These are phyloP conservation scores for Gavialis gangeticus DNA, from an alignment of 2,113 vertebrate genomes.

Conservation along the genomic window DNA sequence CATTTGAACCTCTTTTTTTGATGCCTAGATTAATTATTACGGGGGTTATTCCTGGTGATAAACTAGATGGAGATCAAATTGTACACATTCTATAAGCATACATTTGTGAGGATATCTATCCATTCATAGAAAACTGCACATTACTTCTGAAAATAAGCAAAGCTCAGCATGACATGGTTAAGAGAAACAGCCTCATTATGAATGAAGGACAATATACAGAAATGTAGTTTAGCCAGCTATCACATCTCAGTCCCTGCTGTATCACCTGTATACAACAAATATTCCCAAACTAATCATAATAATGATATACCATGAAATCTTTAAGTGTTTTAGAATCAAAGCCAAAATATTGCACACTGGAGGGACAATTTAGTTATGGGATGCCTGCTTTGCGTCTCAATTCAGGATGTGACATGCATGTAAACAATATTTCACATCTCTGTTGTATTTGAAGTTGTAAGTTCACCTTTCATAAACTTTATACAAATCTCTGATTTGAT, in stretches of 20 bases:
- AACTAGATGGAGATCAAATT: neutral
- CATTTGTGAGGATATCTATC: neutral
- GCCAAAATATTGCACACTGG: neutral
- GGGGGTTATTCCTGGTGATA: neutral
- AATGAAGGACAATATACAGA: neutral
- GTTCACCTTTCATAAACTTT: slow-evolving; percentile 37
- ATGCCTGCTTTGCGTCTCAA: neutral
- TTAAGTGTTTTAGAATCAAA: neutral
- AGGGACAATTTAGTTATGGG: neutral
- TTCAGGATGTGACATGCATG: accelerated
- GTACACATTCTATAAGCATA: neutral
- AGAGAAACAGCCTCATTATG: neutral
- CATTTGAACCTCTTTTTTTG: slow-evolving; percentile 31
- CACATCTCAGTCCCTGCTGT: neutral
- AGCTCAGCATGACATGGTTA: neutral
- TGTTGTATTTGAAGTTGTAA: slow-evolving; percentile 3
- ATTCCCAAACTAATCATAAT: neutral
- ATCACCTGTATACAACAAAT: neutral
- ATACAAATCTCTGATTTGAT: slow-evolving; percentile 19
- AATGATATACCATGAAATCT: neutral
- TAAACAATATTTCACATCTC: neutral
- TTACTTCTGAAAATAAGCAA: neutral
- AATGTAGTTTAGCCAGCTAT: neutral
- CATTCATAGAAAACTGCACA: neutral
- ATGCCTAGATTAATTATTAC: slow-evolving; percentile 14